Evolutionary conservation across 2,888 invertebrate genomes (phyloP).

Genomic region (Gryllus longicercus): DNA sequence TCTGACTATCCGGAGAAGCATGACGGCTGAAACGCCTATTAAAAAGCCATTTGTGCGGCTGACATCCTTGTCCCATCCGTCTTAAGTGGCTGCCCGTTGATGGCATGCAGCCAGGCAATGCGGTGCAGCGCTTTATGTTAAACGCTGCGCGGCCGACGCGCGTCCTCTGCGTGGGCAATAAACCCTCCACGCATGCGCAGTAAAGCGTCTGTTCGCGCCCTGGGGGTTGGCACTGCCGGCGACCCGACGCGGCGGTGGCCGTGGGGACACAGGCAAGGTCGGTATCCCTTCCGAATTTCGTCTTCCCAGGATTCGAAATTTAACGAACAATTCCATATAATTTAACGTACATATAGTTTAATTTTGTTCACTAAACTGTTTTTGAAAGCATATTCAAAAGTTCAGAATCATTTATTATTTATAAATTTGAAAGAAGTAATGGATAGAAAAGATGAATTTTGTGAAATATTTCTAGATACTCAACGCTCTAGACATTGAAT

Average conservation of each 20-base stretch:
- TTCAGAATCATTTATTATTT: too few relatives aligned
- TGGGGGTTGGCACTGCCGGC: neutral
- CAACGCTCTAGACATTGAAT: too few relatives aligned
- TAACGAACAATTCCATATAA: too few relatives aligned
- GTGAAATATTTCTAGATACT: too few relatives aligned
- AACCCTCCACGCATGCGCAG: constrained; percentile 7
- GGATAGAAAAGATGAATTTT: too few relatives aligned
- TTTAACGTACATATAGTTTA: too few relatives aligned
- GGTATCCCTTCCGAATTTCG: too few relatives aligned
- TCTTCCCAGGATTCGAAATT: too few relatives aligned
- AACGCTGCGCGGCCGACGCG: neutral
- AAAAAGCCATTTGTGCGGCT: neutral
- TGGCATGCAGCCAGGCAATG: neutral
- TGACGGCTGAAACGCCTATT: neutral
- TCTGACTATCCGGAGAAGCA: neutral
- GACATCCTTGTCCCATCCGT: neutral
- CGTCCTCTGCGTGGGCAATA: neutral
- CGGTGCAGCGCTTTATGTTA: constrained; percentile 4
- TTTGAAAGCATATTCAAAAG: too few relatives aligned
- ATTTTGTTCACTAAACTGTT: too few relatives aligned
- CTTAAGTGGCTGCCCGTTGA: neutral
- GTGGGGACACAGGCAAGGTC: neutral
- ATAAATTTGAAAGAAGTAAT: too few relatives aligned
- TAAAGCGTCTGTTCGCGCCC: neutral
- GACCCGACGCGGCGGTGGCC: neutral